Evolutionary conservation across 1,140 invertebrate species (phyloP).

Genomic region (Anoplolepis gracilipes): DNA sequence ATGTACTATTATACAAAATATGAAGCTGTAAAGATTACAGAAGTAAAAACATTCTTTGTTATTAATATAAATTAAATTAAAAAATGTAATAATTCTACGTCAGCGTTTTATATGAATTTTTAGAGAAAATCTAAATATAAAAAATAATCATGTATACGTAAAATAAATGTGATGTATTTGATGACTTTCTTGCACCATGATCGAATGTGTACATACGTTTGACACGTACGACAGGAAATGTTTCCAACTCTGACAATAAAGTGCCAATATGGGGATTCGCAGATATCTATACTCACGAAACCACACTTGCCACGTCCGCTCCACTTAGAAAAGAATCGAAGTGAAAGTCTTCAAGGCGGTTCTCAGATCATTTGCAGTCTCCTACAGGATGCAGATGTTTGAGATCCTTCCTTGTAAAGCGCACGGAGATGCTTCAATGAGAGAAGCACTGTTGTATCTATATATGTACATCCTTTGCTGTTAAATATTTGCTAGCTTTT

Average conservation of each 20-base stretch:
- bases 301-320: conserved; percentile 75
- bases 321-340: conserved; percentile 74
- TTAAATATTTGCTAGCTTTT: conserved; percentile 10
- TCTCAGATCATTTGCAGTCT: conserved; percentile 74
- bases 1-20: too few species aligned
- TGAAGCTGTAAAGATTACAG: neutral
- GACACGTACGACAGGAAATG: conserved; percentile 21
- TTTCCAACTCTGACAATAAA: conserved; percentile 13
- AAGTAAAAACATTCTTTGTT: neutral
- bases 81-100: neutral
- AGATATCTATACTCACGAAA: conserved; percentile 63
- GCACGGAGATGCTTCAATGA: conserved; percentile 40
- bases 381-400: conserved; percentile 74
- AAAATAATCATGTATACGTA: neutral
- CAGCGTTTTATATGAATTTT: neutral
- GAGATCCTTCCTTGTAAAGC: conserved; percentile 66
- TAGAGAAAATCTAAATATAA: neutral
- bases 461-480: neutral
- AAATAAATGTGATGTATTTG: neutral
- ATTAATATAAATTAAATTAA: neutral
- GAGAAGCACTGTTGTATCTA: neutral
- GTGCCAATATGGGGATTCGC: conserved; percentile 60
- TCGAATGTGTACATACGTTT: conserved; percentile 22
- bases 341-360: conserved; percentile 76
- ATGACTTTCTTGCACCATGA: conserved; percentile 4